Conservation (phyloP, 2,888 invertebrate species). For the Melanchra persicariae region DNA sequence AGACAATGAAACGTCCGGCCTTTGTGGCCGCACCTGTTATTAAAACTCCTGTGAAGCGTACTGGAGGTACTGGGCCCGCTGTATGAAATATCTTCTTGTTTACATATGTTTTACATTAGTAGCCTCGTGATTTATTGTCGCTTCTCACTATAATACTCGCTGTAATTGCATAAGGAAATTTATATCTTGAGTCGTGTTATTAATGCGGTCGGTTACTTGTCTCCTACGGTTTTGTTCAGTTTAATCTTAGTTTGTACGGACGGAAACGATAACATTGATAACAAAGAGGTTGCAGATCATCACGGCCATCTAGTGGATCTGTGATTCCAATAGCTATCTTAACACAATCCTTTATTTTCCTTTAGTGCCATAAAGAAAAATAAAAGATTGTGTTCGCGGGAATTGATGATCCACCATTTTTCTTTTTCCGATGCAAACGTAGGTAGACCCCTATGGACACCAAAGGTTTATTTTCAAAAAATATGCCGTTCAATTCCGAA, state of each 20-base stretch:
- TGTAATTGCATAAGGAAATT: conserved; percentile 35
- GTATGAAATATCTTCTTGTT: conserved; percentile 61
- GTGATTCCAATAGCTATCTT: conserved; percentile 2
- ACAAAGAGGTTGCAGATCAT: conserved; percentile 10
- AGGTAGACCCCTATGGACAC: neutral
- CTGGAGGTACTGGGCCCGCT: conserved; percentile 53
- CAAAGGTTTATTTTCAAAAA: conserved; percentile 7
- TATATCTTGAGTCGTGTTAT: conserved; percentile 35
- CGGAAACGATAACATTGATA: neutral
- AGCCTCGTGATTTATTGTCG: conserved; percentile 33
- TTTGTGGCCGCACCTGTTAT: conserved; percentile 81
- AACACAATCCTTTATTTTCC: conserved; percentile 36
- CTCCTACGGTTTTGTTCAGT: conserved; percentile 5
- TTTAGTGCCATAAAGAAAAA: no score
- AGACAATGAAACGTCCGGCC: conserved; percentile 73
- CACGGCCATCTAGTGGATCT: neutral
- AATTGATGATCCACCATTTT: conserved; percentile 38
- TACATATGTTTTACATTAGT: conserved; percentile 59
- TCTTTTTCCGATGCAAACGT: conserved; percentile 12
- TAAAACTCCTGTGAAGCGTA: conserved; percentile 77
- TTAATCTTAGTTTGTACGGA: conserved; percentile 1
- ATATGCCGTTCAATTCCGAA: neutral
- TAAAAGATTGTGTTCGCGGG: no score
- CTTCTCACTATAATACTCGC: conserved; percentile 14
- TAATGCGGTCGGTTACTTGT: conserved; percentile 16